Evolutionary conservation across 2,888 invertebrate species (phyloP).

Genomic region (Strigamia transsilvanica): DNA sequence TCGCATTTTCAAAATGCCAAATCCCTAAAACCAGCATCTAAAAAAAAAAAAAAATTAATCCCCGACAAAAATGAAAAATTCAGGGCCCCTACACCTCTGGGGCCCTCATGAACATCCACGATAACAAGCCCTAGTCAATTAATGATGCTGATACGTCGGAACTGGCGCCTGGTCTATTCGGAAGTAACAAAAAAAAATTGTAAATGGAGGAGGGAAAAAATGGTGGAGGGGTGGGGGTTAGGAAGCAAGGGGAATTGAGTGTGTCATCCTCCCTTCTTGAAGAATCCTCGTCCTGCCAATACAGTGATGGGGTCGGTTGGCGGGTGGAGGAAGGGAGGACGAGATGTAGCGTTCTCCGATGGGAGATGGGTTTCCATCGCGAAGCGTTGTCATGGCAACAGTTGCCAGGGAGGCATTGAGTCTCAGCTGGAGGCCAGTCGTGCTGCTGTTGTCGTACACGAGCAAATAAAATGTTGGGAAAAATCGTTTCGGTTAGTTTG

Average conservation of each 20-base stretch:
- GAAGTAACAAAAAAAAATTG: background rate
- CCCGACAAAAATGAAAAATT: too few relatives aligned
- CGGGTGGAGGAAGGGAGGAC: background rate
- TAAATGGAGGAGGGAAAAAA: background rate
- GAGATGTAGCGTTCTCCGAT: constrained; percentile 1
- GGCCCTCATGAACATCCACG: too few relatives aligned
- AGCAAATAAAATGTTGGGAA: background rate
- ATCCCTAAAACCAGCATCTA: too few relatives aligned
- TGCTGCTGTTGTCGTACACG: constrained; percentile 3
- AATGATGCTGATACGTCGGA: background rate
- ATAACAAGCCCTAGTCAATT: background rate
- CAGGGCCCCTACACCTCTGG: too few relatives aligned
- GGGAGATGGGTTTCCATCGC: constrained; percentile 1
- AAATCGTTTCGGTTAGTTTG: background rate
- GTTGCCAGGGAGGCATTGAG: background rate
- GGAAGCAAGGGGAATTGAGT: background rate
- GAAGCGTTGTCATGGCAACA: background rate
- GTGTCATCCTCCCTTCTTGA: constrained; percentile 3
- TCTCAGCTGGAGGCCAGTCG: constrained; percentile 8
- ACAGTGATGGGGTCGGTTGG: background rate
- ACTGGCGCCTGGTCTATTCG: background rate
- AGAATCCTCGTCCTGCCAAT: constrained; percentile 8
- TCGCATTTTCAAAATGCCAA: too few relatives aligned
- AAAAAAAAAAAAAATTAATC: too few relatives aligned
- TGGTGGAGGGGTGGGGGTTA: background rate